Base-by-base conservation (phyloP, 1,140 invertebrate genomes). In the Himalopsyche phryganea region DNA sequence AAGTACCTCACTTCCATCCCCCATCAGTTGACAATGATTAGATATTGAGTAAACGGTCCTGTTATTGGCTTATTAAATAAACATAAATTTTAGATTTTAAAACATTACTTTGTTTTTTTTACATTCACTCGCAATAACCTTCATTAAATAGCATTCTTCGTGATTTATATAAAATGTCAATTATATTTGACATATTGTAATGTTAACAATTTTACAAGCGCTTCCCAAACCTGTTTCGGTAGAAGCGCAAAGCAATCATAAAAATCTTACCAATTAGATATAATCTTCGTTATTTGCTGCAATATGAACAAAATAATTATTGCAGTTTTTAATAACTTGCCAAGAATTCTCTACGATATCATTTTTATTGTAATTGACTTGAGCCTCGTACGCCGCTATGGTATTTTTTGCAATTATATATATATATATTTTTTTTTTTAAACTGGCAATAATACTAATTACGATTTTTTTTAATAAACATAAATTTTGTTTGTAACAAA, bases 291-390 rank as follows among this genome's bases (percentile, higher is more conserved):
- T n/a, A n/a, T n/a, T n/a, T n/a, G n/a, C n/a, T n/a, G 11, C 11
- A 11, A 28, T 28, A 28, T 28, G 23, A 5, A 28, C 13, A 15
- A 41, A 54, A 45, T 54, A 40, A 49, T 56, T 48, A 56, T 48
- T 48, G 53, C 53, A 33, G 18, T 56, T 56, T 50, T 56, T 56
- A 56, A 56, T 56, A 56, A 56, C 45, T n/a, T 10, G 17, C 10
- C 42, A 48, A 13, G 46, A 56, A 42, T 54, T 11, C 41, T 32
- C 33, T 54, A 28, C 47, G 35, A 48, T 56, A 49, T 56, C 35
- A 49, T 56, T 45, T 40, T 56, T 54, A 49, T 15, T 14, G 45
- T 48, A 49, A 56, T 47, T 56, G 53, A 54, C 51, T 38, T 23
- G 36, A 35, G 32, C 36, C 28, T 50, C 23, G 50, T 38, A 45